Base-by-base conservation (phyloP, 1,140 invertebrate species). In the Drosophila parabipectinata region DNA sequence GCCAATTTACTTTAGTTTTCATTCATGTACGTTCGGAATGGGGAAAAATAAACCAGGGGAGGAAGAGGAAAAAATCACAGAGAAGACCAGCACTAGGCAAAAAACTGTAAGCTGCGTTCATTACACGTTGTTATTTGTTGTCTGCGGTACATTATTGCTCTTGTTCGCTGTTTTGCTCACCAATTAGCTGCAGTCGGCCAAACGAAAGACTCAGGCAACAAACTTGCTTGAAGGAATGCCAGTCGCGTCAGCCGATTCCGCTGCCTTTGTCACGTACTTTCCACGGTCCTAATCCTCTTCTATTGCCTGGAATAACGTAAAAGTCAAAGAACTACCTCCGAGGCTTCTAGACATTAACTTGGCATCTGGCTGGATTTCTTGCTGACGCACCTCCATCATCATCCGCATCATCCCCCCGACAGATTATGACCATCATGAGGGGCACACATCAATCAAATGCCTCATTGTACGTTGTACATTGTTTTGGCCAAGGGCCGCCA, bases 41-140 rank as follows among this genome's bases (percentile, higher is more conserved):
- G 72, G 66, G 56, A 32, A 52, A 53, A 62, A 62, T 69, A 57
- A 54, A 50, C 50, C 57, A 45, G 47, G 32, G 34, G 24, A 32
- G 39, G 34, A 47, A 32, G 34, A n/a, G 34, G 54, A 76, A 54
- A 41, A 34, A 59, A 47, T 60, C 37, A 52, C 21, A 62, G 56
- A 37, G 34, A 37, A 37, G 34, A 37, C 34, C 34, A 37, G 34
- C 32, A 32, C 32, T 32, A 32, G 8, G 39, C 39, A 14, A 41
- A n/a, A 14, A 14, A 75, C 82, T 87, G 66, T 77, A 79, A 79
- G 83, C 75, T 83, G 75, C 78, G 79, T 82, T 88, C 83, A 89
- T 87, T 87, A 87, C 83, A 88, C 62, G 79, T 83, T 83, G 83
- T 88, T 87, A 87, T 88, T 87, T 87, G 83, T 88, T 87, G 83